Evolutionary conservation across 2,113 vertebrate genomes (phyloP).

Genomic region (Sapayoa aenigma): DNA sequence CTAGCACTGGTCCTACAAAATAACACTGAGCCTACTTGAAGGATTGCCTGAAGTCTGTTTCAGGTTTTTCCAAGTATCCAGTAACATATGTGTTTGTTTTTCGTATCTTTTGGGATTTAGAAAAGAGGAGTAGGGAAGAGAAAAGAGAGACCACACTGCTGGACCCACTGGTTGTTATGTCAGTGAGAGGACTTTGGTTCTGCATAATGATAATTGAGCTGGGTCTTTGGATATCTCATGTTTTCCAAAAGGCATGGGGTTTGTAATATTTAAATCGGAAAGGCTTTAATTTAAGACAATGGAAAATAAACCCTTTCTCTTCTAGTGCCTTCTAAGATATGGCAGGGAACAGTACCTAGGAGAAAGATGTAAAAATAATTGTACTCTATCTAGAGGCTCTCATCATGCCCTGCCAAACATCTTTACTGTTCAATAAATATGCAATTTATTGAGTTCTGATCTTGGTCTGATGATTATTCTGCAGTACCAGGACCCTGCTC

Average conservation of each 20-base stretch:
- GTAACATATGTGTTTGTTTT: not conserved
- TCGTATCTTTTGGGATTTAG: not conserved
- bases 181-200: not conserved
- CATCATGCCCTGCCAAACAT: not conserved
- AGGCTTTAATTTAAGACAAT: not conserved
- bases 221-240: not conserved
- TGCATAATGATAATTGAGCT: not conserved
- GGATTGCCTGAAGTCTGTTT: not conserved
- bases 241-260: not conserved
- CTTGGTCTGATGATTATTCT: not conserved
- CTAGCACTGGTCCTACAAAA: not conserved
- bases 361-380: not conserved
- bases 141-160: not conserved
- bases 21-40: not conserved
- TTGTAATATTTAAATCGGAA: not conserved
- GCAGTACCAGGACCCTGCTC: not conserved
- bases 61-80: not conserved
- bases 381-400: not conserved
- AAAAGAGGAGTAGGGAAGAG: not conserved
- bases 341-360: not conserved
- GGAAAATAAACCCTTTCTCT: not conserved
- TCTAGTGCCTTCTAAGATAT: not conserved
- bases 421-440: not conserved
- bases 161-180: not conserved
- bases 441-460: not conserved